Conservation (phyloP, 2,888 invertebrate species). For the Pseudococcus jackbeardsleyi region DNA sequence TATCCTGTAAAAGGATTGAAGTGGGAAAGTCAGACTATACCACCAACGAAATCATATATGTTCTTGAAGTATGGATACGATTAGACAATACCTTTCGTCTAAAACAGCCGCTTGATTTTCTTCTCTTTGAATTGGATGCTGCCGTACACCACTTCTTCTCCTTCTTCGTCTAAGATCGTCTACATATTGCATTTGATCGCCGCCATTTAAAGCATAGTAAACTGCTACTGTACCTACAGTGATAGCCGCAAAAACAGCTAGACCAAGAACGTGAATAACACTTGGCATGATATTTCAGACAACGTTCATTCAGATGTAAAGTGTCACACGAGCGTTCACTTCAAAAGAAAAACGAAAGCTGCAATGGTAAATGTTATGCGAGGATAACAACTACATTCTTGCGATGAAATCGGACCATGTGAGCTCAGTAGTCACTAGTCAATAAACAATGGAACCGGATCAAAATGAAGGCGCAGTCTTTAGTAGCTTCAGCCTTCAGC, state of each 20-base stretch:
- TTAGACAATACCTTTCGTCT: not conserved
- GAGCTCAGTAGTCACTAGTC: too few relatives aligned
- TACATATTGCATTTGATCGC: not conserved
- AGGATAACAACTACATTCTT: too few relatives aligned
- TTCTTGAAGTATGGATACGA: too few relatives aligned
- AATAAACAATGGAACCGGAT: too few relatives aligned
- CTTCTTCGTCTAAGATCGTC: not conserved
- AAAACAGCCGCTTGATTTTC: not conserved
- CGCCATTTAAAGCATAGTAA: not conserved
- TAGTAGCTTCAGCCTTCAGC: too few relatives aligned
- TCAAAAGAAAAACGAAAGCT: too few relatives aligned
- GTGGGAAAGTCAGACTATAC: too few relatives aligned
- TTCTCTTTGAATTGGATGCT: not conserved
- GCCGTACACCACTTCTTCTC: not conserved
- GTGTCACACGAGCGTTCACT: not conserved
- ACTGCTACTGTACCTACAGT: not conserved
- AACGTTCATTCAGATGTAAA: not conserved
- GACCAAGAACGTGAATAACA: not conserved
- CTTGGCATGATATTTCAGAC: not conserved
- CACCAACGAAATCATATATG: too few relatives aligned
- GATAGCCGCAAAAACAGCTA: not conserved
- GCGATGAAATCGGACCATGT: too few relatives aligned
- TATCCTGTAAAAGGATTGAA: too few relatives aligned
- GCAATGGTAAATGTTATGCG: too few relatives aligned
- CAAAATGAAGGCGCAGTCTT: too few relatives aligned